phyloP scores from a whole-genome alignment of 2,888 invertebrate genomes.

The Endomychus coccineus region DNA sequence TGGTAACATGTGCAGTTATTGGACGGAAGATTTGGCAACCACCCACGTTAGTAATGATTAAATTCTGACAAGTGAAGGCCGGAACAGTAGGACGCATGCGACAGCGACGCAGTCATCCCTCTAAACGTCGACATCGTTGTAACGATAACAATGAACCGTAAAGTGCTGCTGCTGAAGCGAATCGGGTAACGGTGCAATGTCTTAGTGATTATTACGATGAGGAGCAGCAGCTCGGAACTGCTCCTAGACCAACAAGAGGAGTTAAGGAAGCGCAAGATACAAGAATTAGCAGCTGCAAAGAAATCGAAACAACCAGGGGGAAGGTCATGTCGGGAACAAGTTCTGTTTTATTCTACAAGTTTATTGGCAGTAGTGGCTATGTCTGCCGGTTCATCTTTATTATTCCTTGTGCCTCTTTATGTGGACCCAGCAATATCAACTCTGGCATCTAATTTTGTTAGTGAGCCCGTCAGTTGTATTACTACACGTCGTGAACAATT shows the following conservation, averaged over 20 bases:
- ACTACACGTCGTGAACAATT: slow-evolving; percentile 64
- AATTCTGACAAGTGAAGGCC: too few relatives aligned
- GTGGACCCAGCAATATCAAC: slow-evolving; percentile 62
- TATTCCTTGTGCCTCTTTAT: slow-evolving; percentile 67
- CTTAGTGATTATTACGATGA: slow-evolving; percentile 48
- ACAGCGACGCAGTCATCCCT: slow-evolving; percentile 17
- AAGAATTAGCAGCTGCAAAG: slow-evolving; percentile 42
- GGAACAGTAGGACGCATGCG: slow-evolving; percentile 8
- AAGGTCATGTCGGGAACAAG: slow-evolving; percentile 58
- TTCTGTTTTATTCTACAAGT: slow-evolving; percentile 63
- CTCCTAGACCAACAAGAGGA: slow-evolving; percentile 69
- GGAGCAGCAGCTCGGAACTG: slow-evolving; percentile 71
- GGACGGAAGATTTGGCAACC: too few relatives aligned
- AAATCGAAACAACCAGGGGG: slow-evolving; percentile 42
- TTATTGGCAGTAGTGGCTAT: slow-evolving; percentile 63
- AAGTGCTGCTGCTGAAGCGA: slow-evolving; percentile 15
- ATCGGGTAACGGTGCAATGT: slow-evolving; percentile 31
- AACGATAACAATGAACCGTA: slow-evolving; percentile 23
- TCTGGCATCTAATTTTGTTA: slow-evolving; percentile 66
- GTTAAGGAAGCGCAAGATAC: slow-evolving; percentile 55
- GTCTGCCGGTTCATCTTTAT: slow-evolving; percentile 62
- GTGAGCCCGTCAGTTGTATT: slow-evolving; percentile 64
- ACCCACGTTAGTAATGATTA: background rate
- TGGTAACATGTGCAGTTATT: too few relatives aligned
- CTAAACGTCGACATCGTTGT: too few relatives aligned